These are phyloP conservation scores for Parapsyche elsis DNA, from an alignment of 1,140 invertebrate genomes.

Conservation along the genomic window DNA sequence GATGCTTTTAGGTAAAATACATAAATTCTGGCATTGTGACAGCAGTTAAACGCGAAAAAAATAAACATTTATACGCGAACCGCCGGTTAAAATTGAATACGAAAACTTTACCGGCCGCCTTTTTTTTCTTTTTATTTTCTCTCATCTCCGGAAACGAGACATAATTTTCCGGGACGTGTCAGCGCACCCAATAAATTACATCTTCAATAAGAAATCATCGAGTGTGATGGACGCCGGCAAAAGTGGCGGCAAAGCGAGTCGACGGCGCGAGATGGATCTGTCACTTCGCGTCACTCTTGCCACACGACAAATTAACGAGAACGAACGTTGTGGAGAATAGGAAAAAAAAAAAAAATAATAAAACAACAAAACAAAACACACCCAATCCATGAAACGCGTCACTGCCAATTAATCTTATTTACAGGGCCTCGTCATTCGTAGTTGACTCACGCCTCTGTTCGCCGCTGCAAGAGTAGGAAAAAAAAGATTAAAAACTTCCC, in stretches of 20 bases:
- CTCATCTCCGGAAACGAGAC: not conserved
- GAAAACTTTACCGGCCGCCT: too few relatives aligned
- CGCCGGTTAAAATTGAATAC: too few relatives aligned
- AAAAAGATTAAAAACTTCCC: conserved; percentile 20
- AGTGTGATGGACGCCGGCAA: not conserved
- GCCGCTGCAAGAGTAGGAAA: not conserved
- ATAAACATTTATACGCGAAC: too few relatives aligned
- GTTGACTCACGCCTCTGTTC: not conserved
- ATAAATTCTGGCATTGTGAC: too few relatives aligned
- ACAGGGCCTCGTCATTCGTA: not conserved
- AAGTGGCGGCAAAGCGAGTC: not conserved
- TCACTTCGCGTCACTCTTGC: conserved; percentile 8
- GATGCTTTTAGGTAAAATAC: too few relatives aligned
- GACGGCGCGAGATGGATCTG: conserved; percentile 14
- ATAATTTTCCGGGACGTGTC: not conserved
- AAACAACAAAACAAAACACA: too few relatives aligned
- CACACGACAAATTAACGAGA: not conserved
- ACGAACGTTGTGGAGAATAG: not conserved
- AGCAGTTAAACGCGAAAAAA: too few relatives aligned
- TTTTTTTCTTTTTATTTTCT: not conserved
- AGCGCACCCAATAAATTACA: conserved; percentile 6
- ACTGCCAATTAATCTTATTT: conserved; percentile 26
- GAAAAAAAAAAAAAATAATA: too few relatives aligned
- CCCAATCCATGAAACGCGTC: not conserved
- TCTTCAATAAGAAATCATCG: conserved; percentile 1